Base-by-base conservation (phyloP, 2,113 vertebrate species). In the Colius striatus region DNA sequence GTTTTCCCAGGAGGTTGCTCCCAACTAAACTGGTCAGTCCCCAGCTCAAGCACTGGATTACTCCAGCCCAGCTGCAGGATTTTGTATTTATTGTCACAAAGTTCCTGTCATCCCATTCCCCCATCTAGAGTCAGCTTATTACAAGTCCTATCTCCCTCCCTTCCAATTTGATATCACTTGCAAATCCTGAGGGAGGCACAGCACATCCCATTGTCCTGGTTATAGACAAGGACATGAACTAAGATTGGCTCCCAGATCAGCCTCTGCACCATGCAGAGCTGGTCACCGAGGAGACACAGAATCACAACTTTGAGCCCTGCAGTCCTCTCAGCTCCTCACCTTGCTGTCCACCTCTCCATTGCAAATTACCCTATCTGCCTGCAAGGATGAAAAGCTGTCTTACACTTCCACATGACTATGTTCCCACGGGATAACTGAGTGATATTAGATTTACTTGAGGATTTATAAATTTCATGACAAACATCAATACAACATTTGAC, bases 321-420 rank as follows among this genome's bases (percentile, higher is more conserved):
- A 16, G 30, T 34, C 9, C 36, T 63, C n/a, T 32, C 41, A 85
- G 71, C 57, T 38, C 15, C 13, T 60, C 54, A 14, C 32, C n/a
- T 47, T 2, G 0, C 2, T 80, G 72, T 5, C 16, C 29, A 51
- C 5, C 6, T 67, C 32, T 66, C 15, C 61, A 27, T 38, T 2
- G 11, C 79, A 57, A 57, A 57, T 27, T 10, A 32, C 20, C 13
- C 27, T 6, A 20, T 6, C 36, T 51, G 62, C 21, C 27, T 18
- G 8, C 23, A 53, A 83, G 48, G 21, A 50, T 2, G 3, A 30
- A 6, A 58, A 78, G 16, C 32, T 55, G 58, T 32, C 53, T 45
- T 70, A 43, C 13, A 1, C 23, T 81, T 54, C 34, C 23, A 22
- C 1, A 0, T 12, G 16, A 38, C 47, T 55, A 5, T 1, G 1